Base-by-base conservation (phyloP, 2,113 vertebrate species). In the Gnathonemus echidnorhynchus region DNA sequence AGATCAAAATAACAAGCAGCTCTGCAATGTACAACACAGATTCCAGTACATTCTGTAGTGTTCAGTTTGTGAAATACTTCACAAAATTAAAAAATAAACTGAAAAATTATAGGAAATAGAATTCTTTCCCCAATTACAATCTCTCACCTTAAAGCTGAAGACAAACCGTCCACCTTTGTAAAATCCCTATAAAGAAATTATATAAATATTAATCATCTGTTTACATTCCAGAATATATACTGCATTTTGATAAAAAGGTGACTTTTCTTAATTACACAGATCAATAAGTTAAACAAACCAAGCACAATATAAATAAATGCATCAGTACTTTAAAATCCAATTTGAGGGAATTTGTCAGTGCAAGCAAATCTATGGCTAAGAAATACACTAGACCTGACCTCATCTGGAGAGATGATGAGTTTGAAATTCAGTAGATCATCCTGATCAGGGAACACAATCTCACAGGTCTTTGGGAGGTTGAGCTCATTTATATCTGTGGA, bases 381-480 rank as follows among this genome's bases (percentile, higher is more conserved):
- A 85, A 85, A 46, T 4, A 85, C 74, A 42, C 39, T 11, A 92
- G 0, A 80, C 3, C 93, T 93, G 88, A 97, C 97, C 97, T 98
- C 98, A 92, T 99, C 98, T 1, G 97, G 98, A 77, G 97, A 98
- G 95, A 99, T 98, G 95, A 98, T 97, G 94, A 99, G 96, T 92
- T 98, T 98, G 96, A 99, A 99, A 96, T 98, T 98, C 91, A 99
- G 97, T 27, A 98, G 96, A 93, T 99, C 98, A 88, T 99, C 98
- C 56, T 97, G 97, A 84, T 98, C 97, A 0, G 97, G 97, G 92
- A 99, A 99, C 91, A 97, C 97, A 91, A 98, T 98, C 95, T 98
- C 98, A 84, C 97, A 98, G 24, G 98, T 98, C 95, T 99, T 99
- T 91, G 98, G 98, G 93, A 99, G 95, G 95, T 99, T 99, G 91